Conservation (phyloP, 2,113 vertebrate species). For the Pithys albifrons region DNA sequence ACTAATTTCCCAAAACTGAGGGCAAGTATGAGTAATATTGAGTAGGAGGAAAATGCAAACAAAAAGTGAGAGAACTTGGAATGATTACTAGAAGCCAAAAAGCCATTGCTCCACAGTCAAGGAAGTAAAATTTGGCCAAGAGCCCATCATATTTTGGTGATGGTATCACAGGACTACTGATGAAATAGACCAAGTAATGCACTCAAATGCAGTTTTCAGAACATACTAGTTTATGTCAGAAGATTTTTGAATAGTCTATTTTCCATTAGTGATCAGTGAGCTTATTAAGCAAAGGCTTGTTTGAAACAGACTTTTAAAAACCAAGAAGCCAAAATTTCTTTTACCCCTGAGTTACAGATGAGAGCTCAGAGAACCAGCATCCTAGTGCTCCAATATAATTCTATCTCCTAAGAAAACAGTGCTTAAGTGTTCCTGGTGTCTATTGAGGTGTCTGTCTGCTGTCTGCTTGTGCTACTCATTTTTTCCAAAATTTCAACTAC, state of each 20-base stretch:
- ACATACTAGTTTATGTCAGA: background rate
- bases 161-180: background rate
- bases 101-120: background rate
- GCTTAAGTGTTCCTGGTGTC: background rate
- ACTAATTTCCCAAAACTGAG: background rate
- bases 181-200: background rate
- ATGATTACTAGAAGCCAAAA: background rate
- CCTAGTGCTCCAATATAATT: background rate
- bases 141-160: background rate
- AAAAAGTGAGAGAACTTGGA: background rate
- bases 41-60: constrained; percentile 1
- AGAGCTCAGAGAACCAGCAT: background rate
- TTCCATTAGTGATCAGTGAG: background rate
- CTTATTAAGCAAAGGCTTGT: background rate
- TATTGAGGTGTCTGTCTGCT: background rate
- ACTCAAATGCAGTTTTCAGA: background rate
- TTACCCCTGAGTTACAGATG: background rate
- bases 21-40: background rate
- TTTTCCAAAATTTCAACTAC: constrained; percentile 8
- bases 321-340: background rate
- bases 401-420: constrained; percentile 20
- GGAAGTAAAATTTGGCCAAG: background rate
- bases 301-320: background rate
- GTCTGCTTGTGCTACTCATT: background rate
- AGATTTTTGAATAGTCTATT: background rate